Conservation (phyloP, 2,797 vertebrate species). For the Psittacula derbiana region DNA sequence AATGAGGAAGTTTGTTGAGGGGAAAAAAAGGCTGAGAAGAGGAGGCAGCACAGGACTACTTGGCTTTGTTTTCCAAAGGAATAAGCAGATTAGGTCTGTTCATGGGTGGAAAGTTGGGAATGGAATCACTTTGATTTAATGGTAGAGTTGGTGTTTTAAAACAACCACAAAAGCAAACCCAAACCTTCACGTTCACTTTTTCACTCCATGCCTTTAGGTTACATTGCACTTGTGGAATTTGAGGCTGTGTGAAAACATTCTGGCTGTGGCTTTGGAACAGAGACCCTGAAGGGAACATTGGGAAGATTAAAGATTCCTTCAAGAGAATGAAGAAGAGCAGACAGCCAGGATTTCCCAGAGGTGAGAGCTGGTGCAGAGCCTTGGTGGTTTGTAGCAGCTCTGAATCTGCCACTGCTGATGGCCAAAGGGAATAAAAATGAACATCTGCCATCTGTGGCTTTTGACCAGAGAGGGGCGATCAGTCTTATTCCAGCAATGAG, state of each 20-base stretch:
- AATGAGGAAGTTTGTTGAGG: background rate
- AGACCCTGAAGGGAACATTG: background rate
- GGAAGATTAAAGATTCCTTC: conserved; percentile 16
- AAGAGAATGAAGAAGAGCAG: conserved; percentile 24
- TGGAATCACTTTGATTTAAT: background rate
- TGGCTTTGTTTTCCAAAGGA: background rate
- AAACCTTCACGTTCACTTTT: background rate
- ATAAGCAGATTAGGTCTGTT: background rate
- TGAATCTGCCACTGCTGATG: background rate
- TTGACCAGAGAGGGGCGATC: conserved; percentile 1
- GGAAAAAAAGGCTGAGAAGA: background rate
- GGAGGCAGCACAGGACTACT: background rate
- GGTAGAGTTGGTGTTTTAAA: background rate
- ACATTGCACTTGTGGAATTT: background rate
- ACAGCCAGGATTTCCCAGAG: conserved; percentile 17
- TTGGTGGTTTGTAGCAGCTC: background rate
- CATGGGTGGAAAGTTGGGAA: background rate
- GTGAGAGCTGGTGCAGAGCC: background rate
- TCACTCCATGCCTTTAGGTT: background rate
- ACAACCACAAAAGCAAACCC: background rate
- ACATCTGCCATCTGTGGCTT: conserved; percentile 38
- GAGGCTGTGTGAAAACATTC: background rate
- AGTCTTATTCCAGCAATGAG: background rate
- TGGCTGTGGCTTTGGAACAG: background rate
- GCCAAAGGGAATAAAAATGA: conserved; percentile 33